Evolutionary conservation across 2,797 vertebrate genomes (phyloP).

Genomic region (Labeo calbasu): DNA sequence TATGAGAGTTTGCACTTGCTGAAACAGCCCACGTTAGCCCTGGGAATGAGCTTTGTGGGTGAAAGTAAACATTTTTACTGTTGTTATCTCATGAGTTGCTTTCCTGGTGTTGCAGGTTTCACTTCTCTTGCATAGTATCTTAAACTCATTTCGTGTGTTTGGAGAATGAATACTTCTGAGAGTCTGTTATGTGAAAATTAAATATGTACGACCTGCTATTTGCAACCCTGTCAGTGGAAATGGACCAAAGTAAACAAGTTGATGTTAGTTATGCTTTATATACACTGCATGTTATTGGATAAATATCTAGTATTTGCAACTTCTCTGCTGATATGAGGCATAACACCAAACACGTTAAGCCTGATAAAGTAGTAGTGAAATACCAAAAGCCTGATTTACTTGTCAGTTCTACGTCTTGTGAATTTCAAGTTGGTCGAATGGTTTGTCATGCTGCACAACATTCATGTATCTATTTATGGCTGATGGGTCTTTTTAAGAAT

Average conservation of each 20-base stretch:
- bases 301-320: conserved; percentile 5
- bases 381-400: neutral
- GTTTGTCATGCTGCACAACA: conserved; percentile 24
- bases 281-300: neutral
- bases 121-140: neutral
- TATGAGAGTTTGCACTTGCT: conserved; percentile 3
- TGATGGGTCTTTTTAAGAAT: conserved; percentile 48
- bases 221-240: neutral
- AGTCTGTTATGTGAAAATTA: neutral
- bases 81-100: conserved; percentile 8
- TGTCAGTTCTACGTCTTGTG: neutral
- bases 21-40: neutral
- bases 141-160: neutral
- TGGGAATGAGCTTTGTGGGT: conserved; percentile 14
- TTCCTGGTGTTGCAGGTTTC: neutral
- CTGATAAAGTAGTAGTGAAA: neutral
- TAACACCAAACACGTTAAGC: neutral
- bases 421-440: conserved; percentile 4
- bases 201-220: neutral
- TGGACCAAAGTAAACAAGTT: neutral
- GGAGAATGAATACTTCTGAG: neutral
- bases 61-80: neutral
- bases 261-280: neutral
- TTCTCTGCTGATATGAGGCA: neutral
- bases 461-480: conserved; percentile 34